A percentile compares a stretch with the other conserved stretches of the same genome.
phyloP scores from a whole-genome alignment of 2,113 vertebrate genomes.

The Phrynocephalus versicolor region DNA sequence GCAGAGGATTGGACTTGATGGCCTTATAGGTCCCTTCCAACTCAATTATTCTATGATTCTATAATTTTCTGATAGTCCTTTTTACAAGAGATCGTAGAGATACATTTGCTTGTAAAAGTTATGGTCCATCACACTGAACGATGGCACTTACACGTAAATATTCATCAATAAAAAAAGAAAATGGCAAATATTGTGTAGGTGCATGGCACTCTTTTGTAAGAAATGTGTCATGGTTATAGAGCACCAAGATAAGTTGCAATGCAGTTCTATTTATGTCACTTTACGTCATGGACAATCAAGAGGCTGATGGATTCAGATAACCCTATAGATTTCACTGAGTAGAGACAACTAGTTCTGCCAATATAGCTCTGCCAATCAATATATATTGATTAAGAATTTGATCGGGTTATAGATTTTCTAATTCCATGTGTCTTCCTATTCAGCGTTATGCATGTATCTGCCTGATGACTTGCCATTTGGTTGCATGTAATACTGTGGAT shows the following conservation, averaged over 20 bases:
- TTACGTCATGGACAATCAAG: not conserved
- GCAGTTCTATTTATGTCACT: not conserved
- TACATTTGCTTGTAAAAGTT: not conserved
- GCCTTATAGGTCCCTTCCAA: too few species aligned
- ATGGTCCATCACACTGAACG: not conserved
- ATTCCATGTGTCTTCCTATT: not conserved
- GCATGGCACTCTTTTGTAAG: not conserved
- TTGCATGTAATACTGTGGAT: conserved; percentile 45
- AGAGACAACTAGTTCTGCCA: rapidly evolving
- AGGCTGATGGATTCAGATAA: not conserved
- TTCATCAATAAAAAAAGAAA: not conserved
- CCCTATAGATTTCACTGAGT: not conserved
- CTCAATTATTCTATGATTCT: too few species aligned
- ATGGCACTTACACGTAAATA: not conserved
- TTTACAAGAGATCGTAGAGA: too few species aligned
- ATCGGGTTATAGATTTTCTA: not conserved
- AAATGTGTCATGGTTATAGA: not conserved
- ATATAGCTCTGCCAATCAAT: too few species aligned
- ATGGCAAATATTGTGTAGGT: not conserved
- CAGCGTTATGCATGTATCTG: not conserved
- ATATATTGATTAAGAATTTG: conserved; percentile 7
- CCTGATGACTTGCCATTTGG: conserved; percentile 44
- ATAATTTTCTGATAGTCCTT: too few species aligned
- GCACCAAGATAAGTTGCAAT: not conserved
- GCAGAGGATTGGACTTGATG: too few species aligned